These are phyloP conservation scores for Drosophila merina DNA, from an alignment of 2,888 invertebrate species.

Conservation along the genomic window DNA sequence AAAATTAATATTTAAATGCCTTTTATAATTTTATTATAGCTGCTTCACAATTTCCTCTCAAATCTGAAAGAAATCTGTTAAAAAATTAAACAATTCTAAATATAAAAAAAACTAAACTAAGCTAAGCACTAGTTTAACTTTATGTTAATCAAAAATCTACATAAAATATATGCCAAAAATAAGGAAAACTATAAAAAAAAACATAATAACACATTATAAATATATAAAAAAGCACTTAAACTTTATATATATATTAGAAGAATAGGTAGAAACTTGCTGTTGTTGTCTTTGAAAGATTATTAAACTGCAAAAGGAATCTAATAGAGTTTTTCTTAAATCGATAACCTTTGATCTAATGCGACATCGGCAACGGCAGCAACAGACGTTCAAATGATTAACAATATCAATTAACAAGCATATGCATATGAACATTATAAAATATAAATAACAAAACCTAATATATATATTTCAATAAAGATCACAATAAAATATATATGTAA, in stretches of 20 bases:
- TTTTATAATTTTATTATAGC: neutral
- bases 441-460: conserved; percentile 12
- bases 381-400: conserved; percentile 44
- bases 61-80: conserved; percentile 7
- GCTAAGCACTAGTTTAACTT: conserved; percentile 1
- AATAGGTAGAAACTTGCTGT: conserved; percentile 19
- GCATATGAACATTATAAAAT: conserved; percentile 30
- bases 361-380: conserved; percentile 4
- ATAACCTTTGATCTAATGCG: conserved; percentile 26
- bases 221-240: conserved; percentile 27
- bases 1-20: conserved; percentile 2
- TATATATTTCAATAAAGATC: conserved; percentile 24
- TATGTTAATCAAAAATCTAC: conserved; percentile 20
- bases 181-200: conserved; percentile 1
- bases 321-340: neutral
- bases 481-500: conserved; percentile 24
- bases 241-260: conserved; percentile 13
- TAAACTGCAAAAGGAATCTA: neutral
- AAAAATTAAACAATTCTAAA: conserved; percentile 1
- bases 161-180: conserved; percentile 14
- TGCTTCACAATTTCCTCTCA: neutral
- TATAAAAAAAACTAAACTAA: conserved; percentile 3
- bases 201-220: conserved; percentile 1
- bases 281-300: conserved; percentile 3
- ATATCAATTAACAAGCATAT: conserved; percentile 49